Evolutionary conservation across 2,113 vertebrate genomes (phyloP).

Genomic region (Rallus limicola): DNA sequence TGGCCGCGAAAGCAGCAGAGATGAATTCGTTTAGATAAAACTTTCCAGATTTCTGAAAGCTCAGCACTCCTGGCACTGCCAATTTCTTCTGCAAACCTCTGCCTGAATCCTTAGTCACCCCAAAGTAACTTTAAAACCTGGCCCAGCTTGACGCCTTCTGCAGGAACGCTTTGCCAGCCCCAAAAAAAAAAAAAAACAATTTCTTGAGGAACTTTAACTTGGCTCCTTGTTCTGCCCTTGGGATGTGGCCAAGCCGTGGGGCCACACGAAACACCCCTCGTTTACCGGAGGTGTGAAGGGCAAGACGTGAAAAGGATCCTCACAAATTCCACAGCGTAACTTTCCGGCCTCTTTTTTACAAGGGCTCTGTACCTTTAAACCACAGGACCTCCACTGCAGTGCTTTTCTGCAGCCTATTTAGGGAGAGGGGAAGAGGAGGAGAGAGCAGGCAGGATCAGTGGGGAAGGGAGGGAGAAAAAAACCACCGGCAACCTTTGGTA

Average conservation of each 20-base stretch:
- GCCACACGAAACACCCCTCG: accelerated
- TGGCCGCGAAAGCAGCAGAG: not conserved
- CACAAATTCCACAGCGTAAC: not conserved
- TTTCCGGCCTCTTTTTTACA: not conserved
- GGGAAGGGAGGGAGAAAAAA: not conserved
- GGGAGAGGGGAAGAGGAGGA: not conserved
- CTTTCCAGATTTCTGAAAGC: not conserved
- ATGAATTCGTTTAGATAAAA: not conserved
- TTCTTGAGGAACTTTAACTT: not conserved
- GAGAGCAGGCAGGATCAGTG: not conserved
- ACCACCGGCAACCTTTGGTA: not conserved
- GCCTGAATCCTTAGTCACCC: not conserved
- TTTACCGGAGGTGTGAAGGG: not conserved
- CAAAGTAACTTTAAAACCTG: not conserved
- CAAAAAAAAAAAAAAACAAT: not conserved
- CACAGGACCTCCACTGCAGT: not conserved
- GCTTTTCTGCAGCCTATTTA: not conserved
- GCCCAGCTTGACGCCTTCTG: not conserved
- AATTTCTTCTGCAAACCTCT: not conserved
- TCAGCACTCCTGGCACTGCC: not conserved
- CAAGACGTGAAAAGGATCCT: not conserved
- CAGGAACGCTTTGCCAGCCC: not conserved
- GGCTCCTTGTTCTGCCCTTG: not conserved
- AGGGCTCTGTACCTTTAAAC: not conserved
- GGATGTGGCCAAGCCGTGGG: accelerated